Evolutionary conservation across 53 echinoderm and acorn worm species (phyloP), one percentile per base, ranked within the genome.

Genomic region (Stichopus horrens): DNA sequence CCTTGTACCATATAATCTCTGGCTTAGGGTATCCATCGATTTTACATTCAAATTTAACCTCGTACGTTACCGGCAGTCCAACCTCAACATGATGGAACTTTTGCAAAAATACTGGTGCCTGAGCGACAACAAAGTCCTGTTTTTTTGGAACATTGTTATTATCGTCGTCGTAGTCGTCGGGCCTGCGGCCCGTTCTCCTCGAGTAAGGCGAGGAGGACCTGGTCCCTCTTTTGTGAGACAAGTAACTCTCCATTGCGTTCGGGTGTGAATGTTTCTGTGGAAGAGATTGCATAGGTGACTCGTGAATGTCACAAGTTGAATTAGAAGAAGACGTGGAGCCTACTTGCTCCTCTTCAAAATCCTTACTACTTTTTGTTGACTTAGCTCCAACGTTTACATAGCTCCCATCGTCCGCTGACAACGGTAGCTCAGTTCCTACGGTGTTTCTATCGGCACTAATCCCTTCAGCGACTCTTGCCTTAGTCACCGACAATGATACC

Each of bases 1-100:
- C 95, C 88, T 92, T 96, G 77, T 93, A 95, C 96, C 96, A 96
- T 66, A 86, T 86, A 63, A 96, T 90, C 63, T 92, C 93, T 9
- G 96, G 96, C 53, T 89, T 90, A 4, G 96, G 96, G 75, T 87
- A 87, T 51, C 95, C 96, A 54, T 92, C 92, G 53, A 95, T 86
- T 14, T 93, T 79, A 74, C 95, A 95, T 55, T 95, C 95, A 79
- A 96, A 95, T 19, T 88, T 88, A 0, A 93, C 93, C 7, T 93
- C 96, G 58, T 76, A 90, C 20, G 93, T 92, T n/a, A 79, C 88
- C 8, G 76, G 74, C 54, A 87, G 20, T 55, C 86, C 76, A 52
- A 95, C 95, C 59, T 96, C 92, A 23, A 90, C 90, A 74, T 95
- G 93, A 9, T 89, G 84, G 63, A 95, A 89, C 76, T 93, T 89